phyloP scores from a whole-genome alignment of 2,113 vertebrate species.

The Nycticryphes semicollaris region DNA sequence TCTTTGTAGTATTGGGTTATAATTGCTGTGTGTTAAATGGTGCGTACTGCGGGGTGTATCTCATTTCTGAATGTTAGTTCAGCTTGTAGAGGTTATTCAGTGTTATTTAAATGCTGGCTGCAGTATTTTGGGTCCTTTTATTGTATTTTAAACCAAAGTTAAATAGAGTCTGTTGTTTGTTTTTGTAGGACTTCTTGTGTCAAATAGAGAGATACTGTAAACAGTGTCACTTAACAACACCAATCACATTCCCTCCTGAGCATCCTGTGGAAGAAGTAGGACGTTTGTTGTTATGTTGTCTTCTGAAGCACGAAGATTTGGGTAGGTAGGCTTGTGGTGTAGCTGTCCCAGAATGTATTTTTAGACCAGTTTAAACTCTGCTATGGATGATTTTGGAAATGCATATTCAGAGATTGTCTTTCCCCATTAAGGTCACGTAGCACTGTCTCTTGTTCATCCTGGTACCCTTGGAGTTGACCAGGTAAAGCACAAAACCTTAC shows the following conservation, averaged over 20 bases:
- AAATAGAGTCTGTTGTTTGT: background rate
- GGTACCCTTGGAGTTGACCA: slow-evolving; percentile 91
- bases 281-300: slow-evolving; percentile 92
- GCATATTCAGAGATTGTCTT: background rate
- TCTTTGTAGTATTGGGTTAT: background rate
- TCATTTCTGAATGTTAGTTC: background rate
- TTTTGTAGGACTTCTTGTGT: slow-evolving; percentile 92
- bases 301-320: slow-evolving; percentile 97
- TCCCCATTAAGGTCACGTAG: slow-evolving; percentile 85
- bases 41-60: accelerated
- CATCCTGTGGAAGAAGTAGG: slow-evolving; percentile 99
- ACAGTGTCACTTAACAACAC: slow-evolving; percentile 95
- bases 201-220: slow-evolving; percentile 97
- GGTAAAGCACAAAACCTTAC: slow-evolving; percentile 89
- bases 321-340: slow-evolving; percentile 74
- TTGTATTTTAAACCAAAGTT: background rate
- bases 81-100: background rate
- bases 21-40: background rate
- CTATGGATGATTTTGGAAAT: background rate
- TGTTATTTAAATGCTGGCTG: background rate
- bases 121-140: background rate
- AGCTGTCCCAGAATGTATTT: background rate
- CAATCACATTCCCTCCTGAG: slow-evolving; percentile 94
- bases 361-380: background rate
- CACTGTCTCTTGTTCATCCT: slow-evolving; percentile 90